Evolutionary conservation across 64 coral and sea anemone genomes (phyloP), one percentile per base, ranked within the genome.

Genomic region (Pocillopora verrucosa): DNA sequence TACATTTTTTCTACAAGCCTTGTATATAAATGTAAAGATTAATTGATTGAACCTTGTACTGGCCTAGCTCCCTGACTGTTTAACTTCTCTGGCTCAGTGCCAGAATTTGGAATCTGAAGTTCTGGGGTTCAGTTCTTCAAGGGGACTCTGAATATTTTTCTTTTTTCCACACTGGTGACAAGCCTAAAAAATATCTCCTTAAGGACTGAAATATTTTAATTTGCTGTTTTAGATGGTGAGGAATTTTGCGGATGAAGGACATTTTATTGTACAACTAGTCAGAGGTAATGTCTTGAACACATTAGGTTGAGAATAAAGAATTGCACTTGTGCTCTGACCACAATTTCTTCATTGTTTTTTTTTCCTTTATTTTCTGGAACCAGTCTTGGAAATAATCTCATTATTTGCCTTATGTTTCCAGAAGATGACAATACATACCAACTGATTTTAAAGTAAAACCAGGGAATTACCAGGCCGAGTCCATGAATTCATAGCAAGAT

Each of bases 241-340:
- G 80, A 92, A 92, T 74, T 87, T 92, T 72, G 56, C 63, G 16
- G 90, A 92, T 36, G 90, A 92, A 80, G 60, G 82, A 30, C 84
- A 92, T 86, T 92, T 92, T 76, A 76, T 92, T 16, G 62, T 92
- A 12, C 90, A 92, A 20, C 90, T 92, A 17, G 57, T 87, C 13
- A 57, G 83, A 73, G 90, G 90, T 92, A 25, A 70, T 34, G 25
- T 16, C 12, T 20, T 67, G 6, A 20, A 67, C 17, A 19, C 5
- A 30, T 30, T 30, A 30, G 30, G 30, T 0, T 30, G 30, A 30
- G 30, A 67, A 63, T 63, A 63, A 63, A 11, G 16, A 63, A 63
- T 63, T 63, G 16, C 3, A 13, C 61, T 7, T 63, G 12, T 17
- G 12, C 61, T 15, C 61, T 63, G 4, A 15, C 12, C 16, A 63